Evolutionary conservation across 2,797 vertebrate species (phyloP).

Genomic region (Sebastes jordani): DNA sequence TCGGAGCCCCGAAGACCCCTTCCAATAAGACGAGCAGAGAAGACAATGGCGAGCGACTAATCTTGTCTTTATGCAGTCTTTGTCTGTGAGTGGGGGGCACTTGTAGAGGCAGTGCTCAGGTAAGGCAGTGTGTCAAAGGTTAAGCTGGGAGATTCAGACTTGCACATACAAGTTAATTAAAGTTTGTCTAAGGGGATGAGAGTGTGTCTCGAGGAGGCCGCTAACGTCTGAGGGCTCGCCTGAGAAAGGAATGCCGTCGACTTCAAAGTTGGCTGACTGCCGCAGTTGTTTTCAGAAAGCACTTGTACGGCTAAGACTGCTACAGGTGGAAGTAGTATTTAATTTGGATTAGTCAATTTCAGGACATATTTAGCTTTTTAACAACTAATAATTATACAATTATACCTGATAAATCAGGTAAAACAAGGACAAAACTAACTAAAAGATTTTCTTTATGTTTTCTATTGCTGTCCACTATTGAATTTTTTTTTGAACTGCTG

Average conservation of each 20-base stretch:
- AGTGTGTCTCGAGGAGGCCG: constrained; percentile 61
- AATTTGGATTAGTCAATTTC: neutral
- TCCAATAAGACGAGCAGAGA: constrained; percentile 70
- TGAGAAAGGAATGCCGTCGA: constrained; percentile 67
- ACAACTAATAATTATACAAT: neutral
- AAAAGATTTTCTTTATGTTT: neutral
- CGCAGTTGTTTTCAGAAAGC: constrained; percentile 43
- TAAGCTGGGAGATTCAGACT: constrained; percentile 73
- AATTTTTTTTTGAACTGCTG: neutral
- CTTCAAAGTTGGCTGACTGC: constrained; percentile 62
- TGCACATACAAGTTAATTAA: constrained; percentile 81
- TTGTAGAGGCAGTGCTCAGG: constrained; percentile 73
- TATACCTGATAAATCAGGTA: neutral
- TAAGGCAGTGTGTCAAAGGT: constrained; percentile 75
- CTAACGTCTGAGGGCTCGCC: constrained; percentile 47
- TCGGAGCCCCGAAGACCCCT: constrained; percentile 58
- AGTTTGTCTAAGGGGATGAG: constrained; percentile 73
- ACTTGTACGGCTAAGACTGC: neutral
- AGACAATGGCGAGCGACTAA: constrained; percentile 76
- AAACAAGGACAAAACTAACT: neutral
- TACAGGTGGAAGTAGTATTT: neutral
- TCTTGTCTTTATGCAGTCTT: constrained; percentile 71
- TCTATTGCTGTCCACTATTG: neutral
- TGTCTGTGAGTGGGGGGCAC: constrained; percentile 60
- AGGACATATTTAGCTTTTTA: neutral